Evolutionary conservation across 2,888 invertebrate genomes (phyloP).

Genomic region (Drosophila neotestacea): DNA sequence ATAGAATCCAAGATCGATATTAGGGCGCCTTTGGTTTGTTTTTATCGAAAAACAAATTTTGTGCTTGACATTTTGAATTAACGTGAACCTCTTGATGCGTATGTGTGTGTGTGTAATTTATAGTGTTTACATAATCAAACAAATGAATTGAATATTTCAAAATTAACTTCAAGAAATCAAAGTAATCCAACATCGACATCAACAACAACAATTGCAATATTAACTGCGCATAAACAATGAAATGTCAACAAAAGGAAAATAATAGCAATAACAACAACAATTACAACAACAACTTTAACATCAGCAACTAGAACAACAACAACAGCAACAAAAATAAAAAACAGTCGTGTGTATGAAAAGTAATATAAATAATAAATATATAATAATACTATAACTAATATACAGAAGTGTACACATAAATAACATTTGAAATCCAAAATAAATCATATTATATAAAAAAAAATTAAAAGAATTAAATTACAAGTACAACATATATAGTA

Average conservation of each 20-base stretch:
- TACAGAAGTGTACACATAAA: constrained; percentile 33
- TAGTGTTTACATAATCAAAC: constrained; percentile 34
- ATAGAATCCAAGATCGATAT: constrained; percentile 39
- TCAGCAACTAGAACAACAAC: constrained; percentile 46
- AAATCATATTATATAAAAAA: neutral
- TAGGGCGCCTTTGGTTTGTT: constrained; percentile 10
- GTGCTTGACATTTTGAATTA: constrained; percentile 8
- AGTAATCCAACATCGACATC: constrained; percentile 30
- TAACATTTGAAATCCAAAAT: constrained; percentile 24
- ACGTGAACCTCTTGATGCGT: constrained; percentile 2
- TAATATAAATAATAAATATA: constrained; percentile 39
- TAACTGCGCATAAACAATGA: constrained; percentile 24
- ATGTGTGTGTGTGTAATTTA: constrained; percentile 18
- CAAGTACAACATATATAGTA: constrained; percentile 40
- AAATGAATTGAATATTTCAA: constrained; percentile 18
- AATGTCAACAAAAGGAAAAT: constrained; percentile 12
- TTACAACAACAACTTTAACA: constrained; percentile 34
- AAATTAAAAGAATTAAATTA: constrained; percentile 13
- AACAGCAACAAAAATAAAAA: constrained; percentile 43
- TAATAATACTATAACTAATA: constrained; percentile 27
- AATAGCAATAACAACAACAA: constrained; percentile 1
- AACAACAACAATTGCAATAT: constrained; percentile 43
- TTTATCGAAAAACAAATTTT: neutral
- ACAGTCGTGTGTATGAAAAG: constrained; percentile 49
- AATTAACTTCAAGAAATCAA: neutral